These are phyloP conservation scores for Crypturellus tataupa DNA, from an alignment of 2,797 vertebrate species.

Conservation along the genomic window DNA sequence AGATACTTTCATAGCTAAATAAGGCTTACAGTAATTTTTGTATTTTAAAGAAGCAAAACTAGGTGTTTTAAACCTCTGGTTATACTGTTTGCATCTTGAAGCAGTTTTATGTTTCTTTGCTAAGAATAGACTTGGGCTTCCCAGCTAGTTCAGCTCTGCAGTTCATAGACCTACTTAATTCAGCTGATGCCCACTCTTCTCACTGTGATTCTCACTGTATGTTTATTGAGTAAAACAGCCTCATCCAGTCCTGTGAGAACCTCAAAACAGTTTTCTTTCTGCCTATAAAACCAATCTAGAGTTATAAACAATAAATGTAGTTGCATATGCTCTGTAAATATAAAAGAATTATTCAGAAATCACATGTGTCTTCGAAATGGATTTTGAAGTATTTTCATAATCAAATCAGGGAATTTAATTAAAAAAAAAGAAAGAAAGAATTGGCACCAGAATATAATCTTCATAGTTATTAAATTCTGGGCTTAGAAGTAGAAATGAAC, in stretches of 20 bases:
- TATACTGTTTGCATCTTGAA: background rate
- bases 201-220: background rate
- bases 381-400: background rate
- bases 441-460: too few relatives aligned
- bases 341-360: background rate
- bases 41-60: background rate
- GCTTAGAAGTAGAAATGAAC: background rate
- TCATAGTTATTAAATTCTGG: background rate
- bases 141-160: background rate
- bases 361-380: background rate
- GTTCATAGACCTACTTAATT: background rate
- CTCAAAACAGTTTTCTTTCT: background rate
- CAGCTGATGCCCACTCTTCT: background rate
- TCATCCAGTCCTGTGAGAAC: background rate
- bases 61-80: background rate
- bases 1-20: background rate
- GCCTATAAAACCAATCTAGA: background rate
- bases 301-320: background rate
- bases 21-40: background rate
- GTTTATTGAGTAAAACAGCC: background rate
- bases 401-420: background rate
- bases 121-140: rapidly evolving
- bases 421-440: background rate
- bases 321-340: background rate
- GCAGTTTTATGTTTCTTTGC: background rate